Percentiles rank a stretch among this genome's conserved stretches.
Evolutionary conservation across 2,113 vertebrate species (phyloP).

Genomic region (Cichladusa arquata): DNA sequence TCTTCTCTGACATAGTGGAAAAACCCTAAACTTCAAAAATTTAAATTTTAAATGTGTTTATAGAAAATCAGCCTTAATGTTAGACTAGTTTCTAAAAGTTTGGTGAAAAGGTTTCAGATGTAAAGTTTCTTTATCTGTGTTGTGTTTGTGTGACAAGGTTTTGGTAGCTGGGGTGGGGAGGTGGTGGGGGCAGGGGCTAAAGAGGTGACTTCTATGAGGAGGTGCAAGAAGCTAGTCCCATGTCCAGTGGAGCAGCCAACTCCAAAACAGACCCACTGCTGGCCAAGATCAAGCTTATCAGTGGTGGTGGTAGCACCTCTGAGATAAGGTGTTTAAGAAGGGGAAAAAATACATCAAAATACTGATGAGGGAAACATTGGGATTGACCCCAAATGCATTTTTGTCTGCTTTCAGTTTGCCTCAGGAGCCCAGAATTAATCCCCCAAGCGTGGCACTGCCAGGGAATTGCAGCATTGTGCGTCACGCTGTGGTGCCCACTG

Average conservation of each 20-base stretch:
- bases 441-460: rapidly evolving
- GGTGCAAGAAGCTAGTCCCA: not conserved
- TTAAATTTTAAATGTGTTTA: not conserved
- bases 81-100: not conserved
- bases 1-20: not conserved
- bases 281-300: not conserved
- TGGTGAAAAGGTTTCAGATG: not conserved
- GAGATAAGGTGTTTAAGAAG: not conserved
- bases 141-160: not conserved
- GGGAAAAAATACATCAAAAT: not conserved
- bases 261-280: rapidly evolving
- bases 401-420: not conserved
- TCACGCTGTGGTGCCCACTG: rapidly evolving
- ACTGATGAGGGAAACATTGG: not conserved
- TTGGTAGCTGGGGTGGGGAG: not conserved
- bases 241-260: not conserved
- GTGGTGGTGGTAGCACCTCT: rapidly evolving
- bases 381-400: not conserved
- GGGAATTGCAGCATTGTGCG: rapidly evolving
- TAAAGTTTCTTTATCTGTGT: not conserved
- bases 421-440: not conserved
- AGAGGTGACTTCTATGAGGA: not conserved
- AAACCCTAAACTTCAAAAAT: not conserved
- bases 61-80: not conserved
- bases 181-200: not conserved